A percentile compares a stretch with the other conserved stretches of the same genome.
phyloP scores from a whole-genome alignment of 2,888 invertebrate species.

The Aspidapion aeneum region DNA sequence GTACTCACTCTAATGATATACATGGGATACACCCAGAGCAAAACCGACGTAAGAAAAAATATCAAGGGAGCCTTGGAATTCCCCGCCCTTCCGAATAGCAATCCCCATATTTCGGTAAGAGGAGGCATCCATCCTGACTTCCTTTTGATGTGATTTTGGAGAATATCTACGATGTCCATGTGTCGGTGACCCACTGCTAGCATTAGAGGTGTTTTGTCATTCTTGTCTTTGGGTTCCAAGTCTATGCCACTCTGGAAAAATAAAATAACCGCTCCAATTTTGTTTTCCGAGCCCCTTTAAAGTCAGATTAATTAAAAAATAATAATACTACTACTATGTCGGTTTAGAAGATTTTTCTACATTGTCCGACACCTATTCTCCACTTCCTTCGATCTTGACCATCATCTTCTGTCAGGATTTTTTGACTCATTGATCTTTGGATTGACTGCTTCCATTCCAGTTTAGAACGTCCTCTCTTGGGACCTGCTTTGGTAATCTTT shows the following conservation, averaged over 20 bases:
- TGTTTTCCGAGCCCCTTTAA: too few relatives aligned
- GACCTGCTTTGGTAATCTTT: too few relatives aligned
- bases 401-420: too few relatives aligned
- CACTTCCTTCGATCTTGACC: too few relatives aligned
- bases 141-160: slow-evolving; percentile 79
- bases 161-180: slow-evolving; percentile 74
- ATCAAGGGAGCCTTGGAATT: slow-evolving; percentile 86
- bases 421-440: too few relatives aligned
- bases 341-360: too few relatives aligned
- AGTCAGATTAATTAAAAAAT: too few relatives aligned
- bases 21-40: slow-evolving; percentile 93
- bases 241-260: slow-evolving; percentile 74
- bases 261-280: background rate
- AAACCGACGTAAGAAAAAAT: slow-evolving; percentile 79
- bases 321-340: too few relatives aligned
- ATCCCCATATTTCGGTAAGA: slow-evolving; percentile 82
- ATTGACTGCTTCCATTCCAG: too few relatives aligned
- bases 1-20: slow-evolving; percentile 80
- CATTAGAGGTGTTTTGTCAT: slow-evolving; percentile 89
- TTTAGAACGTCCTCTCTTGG: too few relatives aligned
- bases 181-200: slow-evolving; percentile 86
- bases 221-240: slow-evolving; percentile 82
- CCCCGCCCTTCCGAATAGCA: slow-evolving; percentile 87
- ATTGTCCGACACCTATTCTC: too few relatives aligned
- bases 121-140: slow-evolving; percentile 85